Percentiles rank a stretch among this genome's conserved stretches.
These are phyloP conservation scores for Gorsachius magnificus DNA, from an alignment of 2,797 vertebrate genomes.

Conservation along the genomic window DNA sequence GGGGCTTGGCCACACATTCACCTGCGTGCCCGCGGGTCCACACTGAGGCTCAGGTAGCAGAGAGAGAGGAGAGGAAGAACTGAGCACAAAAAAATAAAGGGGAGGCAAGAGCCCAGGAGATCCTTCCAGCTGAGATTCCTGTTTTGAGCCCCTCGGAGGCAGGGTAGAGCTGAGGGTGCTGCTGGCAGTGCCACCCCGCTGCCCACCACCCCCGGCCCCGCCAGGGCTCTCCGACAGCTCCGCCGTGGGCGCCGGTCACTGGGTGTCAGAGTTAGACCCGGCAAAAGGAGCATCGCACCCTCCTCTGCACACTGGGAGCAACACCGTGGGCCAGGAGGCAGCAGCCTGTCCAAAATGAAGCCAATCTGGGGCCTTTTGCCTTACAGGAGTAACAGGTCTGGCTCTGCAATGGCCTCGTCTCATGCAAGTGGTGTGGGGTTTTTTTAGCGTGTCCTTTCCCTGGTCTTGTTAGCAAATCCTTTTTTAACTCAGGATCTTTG, in stretches of 20 bases:
- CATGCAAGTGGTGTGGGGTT: too few species aligned
- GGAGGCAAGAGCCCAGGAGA: background rate
- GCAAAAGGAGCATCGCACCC: background rate
- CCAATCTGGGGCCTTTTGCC: too few species aligned
- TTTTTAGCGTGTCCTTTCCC: background rate
- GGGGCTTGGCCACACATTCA: background rate
- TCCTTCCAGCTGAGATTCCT: background rate
- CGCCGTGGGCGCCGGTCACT: background rate
- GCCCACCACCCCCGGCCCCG: accelerated
- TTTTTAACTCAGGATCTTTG: background rate
- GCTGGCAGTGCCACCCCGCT: background rate
- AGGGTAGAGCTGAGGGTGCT: background rate
- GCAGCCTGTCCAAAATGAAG: background rate
- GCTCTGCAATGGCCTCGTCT: background rate
- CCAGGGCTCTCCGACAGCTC: too few species aligned
- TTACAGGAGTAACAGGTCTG: background rate
- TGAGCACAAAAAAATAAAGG: background rate
- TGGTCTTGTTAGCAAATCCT: background rate
- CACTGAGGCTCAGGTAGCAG: background rate
- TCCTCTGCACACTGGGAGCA: background rate
- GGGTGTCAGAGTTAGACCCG: constrained; percentile 7
- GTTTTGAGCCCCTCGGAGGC: background rate
- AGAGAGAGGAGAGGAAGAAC: background rate
- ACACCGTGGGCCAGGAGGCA: background rate
- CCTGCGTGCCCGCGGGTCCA: accelerated